phyloP scores from a whole-genome alignment of 1,140 invertebrate species.

The Drosophila nannoptera region DNA sequence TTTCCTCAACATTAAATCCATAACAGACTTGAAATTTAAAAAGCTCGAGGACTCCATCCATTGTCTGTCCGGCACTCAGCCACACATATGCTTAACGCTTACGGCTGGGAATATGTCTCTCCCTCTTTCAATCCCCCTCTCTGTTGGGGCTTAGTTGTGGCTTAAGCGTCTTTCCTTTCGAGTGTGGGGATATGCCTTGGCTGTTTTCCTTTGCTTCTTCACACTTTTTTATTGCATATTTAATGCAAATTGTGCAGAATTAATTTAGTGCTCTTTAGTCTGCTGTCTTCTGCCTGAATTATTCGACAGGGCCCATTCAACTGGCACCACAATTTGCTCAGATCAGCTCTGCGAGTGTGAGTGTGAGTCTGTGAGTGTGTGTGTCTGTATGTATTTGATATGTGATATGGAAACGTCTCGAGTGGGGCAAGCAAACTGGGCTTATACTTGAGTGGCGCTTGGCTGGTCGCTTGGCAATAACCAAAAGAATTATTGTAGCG shows the following conservation, averaged over 20 bases:
- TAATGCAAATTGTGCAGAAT: slow-evolving; percentile 77
- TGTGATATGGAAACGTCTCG: neutral
- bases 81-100: slow-evolving; percentile 73
- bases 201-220: slow-evolving; percentile 30
- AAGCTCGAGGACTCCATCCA: slow-evolving; percentile 31
- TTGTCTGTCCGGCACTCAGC: slow-evolving; percentile 56
- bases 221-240: slow-evolving; percentile 75
- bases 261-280: slow-evolving; percentile 77
- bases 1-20: slow-evolving; percentile 53
- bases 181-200: neutral
- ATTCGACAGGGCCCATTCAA: slow-evolving; percentile 47
- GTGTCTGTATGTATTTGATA: too few relatives aligned
- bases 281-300: slow-evolving; percentile 49
- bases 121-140: neutral
- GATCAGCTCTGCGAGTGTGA: too few relatives aligned
- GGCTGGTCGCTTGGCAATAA: slow-evolving; percentile 42
- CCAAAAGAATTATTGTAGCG: slow-evolving; percentile 58
- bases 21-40: slow-evolving; percentile 68
- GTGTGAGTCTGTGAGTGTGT: too few relatives aligned
- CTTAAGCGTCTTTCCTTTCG: slow-evolving; percentile 49
- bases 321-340: slow-evolving; percentile 43
- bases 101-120: slow-evolving; percentile 49
- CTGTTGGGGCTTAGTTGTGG: slow-evolving; percentile 49
- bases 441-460: neutral
- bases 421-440: neutral